Base-by-base conservation (phyloP, 1,140 invertebrate species). In the Diachasmimorpha longicaudata region DNA sequence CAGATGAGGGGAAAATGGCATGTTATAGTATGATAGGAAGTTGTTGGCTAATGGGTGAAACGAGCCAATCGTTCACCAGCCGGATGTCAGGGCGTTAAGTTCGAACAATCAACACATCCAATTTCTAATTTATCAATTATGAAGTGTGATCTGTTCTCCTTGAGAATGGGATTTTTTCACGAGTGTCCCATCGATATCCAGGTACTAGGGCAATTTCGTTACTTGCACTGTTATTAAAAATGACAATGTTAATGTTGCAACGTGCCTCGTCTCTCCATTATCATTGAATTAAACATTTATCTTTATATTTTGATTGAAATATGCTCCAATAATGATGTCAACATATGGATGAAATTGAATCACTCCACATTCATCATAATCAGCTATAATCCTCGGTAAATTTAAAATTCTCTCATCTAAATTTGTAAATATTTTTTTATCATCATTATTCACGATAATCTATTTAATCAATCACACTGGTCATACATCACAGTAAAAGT, bases 21-120 rank as follows among this genome's bases (percentile, higher is more conserved):
- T 21, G 25, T 19, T 63, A 63, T 63, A 25, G 21, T 63, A 31
- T 31, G 21, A 63, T 21, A 19, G 46, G 46, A 48, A 70, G 70
- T 42, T 48, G 70, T 75, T 52, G 74, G 74, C 74, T 75, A 75
- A 75, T 75, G 55, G 67, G 21, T 75, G 46, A 58, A 58, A 25
- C 39, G 37, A 75, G 23, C 25, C 68, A 75, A 70, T 75, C 46
- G 52, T 70, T 72, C 23, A 5, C 23, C 31, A 75, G 36, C 74
- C 74, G 74, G 74, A 75, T 58, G 39, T 63, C 31, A 48, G 39
- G 37, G 55, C 48, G 74, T 67, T 66, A 14, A 63, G 39, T 69
- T 13, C 63, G 37, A 37, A 55, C 48, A 63, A 42, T 66, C 42
- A 68, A 11, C 70, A 14, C 25, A n/a, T 58, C 14, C n/a, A 55